Conservation (phyloP, 2,797 vertebrate species). For the Tachyglossus aculeatus region DNA sequence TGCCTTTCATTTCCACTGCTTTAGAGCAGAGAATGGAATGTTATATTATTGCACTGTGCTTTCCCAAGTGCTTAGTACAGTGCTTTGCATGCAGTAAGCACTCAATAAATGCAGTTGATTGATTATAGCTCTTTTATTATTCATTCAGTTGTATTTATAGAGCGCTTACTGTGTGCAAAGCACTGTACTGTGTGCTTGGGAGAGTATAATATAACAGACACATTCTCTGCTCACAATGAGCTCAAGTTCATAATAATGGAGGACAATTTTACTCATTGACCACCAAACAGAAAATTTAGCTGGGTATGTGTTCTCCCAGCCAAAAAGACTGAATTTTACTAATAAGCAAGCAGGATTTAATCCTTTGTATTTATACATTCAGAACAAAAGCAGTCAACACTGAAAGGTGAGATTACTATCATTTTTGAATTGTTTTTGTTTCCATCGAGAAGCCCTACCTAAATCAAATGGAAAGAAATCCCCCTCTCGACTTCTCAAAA, state of each 20-base stretch:
- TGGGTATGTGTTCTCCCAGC: neutral
- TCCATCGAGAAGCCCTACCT: neutral
- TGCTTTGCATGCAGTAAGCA: no score
- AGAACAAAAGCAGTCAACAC: neutral
- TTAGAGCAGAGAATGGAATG: no score
- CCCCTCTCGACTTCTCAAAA: neutral
- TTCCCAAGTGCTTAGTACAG: no score
- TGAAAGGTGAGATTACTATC: neutral
- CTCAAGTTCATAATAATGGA: neutral
- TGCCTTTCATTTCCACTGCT: no score
- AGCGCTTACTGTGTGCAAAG: no score
- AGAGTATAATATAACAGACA: no score
- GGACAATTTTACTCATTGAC: conserved; percentile 26
- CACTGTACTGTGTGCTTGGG: no score
- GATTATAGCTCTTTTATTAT: no score
- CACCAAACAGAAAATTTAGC: conserved; percentile 2
- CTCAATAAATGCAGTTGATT: no score
- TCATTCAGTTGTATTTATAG: no score
- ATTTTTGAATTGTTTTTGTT: conserved; percentile 4
- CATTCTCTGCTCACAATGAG: no score
- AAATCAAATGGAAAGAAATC: conserved; percentile 13
- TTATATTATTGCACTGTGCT: no score
- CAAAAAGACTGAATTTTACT: conserved; percentile 8
- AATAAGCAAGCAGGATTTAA: neutral
- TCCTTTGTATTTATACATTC: neutral